A percentile compares a stretch with the other conserved stretches of the same genome.
These are phyloP conservation scores for Calvadosia cruxmelitensis DNA, from an alignment of 30 jellyfish, hydroid and myxozoan genomes.

Conservation along the genomic window DNA sequence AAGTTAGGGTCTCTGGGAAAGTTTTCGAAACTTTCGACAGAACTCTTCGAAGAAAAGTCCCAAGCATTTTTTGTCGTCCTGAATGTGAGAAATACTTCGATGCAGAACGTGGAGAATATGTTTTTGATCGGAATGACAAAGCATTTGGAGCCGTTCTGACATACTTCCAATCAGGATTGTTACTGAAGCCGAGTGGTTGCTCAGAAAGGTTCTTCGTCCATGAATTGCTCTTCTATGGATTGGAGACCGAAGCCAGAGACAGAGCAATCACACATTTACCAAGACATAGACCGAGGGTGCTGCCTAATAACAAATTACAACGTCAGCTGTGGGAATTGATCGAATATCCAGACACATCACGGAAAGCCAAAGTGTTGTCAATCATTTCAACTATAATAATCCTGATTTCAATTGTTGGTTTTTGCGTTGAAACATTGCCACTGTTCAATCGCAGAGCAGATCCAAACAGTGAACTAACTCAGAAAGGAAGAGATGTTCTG, in stretches of 20 bases:
- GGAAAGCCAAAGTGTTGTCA: slow-evolving; percentile 35
- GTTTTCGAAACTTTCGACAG: slow-evolving; percentile 55
- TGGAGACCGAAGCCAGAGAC: slow-evolving; percentile 51
- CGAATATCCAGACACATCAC: slow-evolving; percentile 58
- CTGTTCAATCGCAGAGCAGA: slow-evolving; percentile 7
- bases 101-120: slow-evolving; percentile 34
- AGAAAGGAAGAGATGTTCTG: slow-evolving; percentile 15
- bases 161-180: slow-evolving; percentile 60
- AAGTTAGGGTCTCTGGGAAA: slow-evolving; percentile 59
- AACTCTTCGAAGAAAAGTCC: slow-evolving; percentile 33
- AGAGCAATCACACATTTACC: slow-evolving; percentile 9
- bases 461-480: neutral
- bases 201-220: slow-evolving; percentile 52
- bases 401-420: slow-evolving; percentile 47
- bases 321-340: slow-evolving; percentile 47
- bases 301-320: slow-evolving; percentile 24
- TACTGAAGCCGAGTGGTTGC: slow-evolving; percentile 52
- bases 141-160: slow-evolving; percentile 63
- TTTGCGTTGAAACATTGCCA: slow-evolving; percentile 73
- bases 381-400: slow-evolving; percentile 40
- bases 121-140: slow-evolving; percentile 57
- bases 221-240: slow-evolving; percentile 65
- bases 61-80: neutral
- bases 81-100: slow-evolving; percentile 46
- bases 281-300: slow-evolving; percentile 8